Evolutionary conservation across 2,888 invertebrate genomes (phyloP).

Genomic region (Eurois occulta): DNA sequence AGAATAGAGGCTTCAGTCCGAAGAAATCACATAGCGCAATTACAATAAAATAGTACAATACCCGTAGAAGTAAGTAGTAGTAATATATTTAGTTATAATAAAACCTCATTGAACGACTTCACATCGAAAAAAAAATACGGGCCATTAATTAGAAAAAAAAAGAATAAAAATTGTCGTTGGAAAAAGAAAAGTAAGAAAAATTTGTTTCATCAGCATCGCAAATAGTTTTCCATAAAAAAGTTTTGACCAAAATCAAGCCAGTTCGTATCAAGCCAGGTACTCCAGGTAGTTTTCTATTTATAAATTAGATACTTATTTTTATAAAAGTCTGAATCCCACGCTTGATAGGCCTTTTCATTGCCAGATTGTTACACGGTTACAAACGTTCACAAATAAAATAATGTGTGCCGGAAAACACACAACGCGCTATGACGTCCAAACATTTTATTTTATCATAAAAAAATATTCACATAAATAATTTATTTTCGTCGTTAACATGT

Average conservation of each 20-base stretch:
- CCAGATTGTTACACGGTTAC: slow-evolving; percentile 6
- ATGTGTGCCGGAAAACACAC: slow-evolving; percentile 29
- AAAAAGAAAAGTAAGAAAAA: not conserved
- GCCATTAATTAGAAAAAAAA: not conserved
- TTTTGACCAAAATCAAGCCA: not conserved
- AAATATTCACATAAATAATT: slow-evolving; percentile 28
- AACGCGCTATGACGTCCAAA: slow-evolving; percentile 39
- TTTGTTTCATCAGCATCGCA: not conserved
- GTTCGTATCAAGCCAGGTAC: too few relatives aligned
- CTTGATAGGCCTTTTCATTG: slow-evolving; percentile 1
- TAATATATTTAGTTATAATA: not conserved
- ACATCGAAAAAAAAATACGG: not conserved
- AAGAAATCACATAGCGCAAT: not conserved
- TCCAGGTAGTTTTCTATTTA: too few relatives aligned
- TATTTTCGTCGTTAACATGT: slow-evolving; percentile 31
- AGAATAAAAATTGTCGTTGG: not conserved
- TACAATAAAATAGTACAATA: not conserved
- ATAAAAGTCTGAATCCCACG: not conserved
- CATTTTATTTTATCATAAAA: slow-evolving; percentile 42
- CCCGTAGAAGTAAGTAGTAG: not conserved
- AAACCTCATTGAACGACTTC: not conserved
- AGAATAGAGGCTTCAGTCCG: not conserved
- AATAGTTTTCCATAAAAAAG: not conserved
- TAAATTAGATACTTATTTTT: not conserved
- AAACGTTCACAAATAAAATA: slow-evolving; percentile 25